phyloP scores from a whole-genome alignment of 2,888 invertebrate genomes.

The Alentia gelatinosa region DNA sequence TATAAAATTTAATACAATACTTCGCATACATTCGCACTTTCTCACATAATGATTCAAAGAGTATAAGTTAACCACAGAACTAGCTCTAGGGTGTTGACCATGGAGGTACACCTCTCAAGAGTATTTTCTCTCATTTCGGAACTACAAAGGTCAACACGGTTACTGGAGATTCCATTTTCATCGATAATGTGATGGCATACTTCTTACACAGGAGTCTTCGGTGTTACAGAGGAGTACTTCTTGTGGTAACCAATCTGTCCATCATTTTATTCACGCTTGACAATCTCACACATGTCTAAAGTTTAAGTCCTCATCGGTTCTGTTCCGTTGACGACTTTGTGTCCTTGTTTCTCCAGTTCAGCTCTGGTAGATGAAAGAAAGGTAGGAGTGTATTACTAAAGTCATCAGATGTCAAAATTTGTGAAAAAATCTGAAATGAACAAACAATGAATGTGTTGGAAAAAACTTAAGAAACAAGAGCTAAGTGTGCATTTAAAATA shows the following conservation, averaged over 20 bases:
- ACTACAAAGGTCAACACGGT: background rate
- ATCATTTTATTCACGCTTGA: no score
- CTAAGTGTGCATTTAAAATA: background rate
- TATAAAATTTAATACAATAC: no score
- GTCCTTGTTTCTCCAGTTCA: constrained; percentile 48
- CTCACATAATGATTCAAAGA: no score
- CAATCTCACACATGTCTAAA: background rate
- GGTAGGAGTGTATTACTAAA: background rate
- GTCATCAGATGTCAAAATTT: background rate
- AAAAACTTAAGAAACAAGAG: background rate
- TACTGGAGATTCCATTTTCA: background rate
- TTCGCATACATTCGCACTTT: no score
- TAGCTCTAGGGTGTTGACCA: no score
- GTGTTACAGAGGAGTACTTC: background rate
- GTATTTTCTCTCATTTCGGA: no score
- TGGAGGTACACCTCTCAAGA: no score
- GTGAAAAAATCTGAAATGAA: background rate
- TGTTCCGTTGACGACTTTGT: constrained; percentile 36
- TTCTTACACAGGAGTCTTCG: background rate
- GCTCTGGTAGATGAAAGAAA: constrained; percentile 34
- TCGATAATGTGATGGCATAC: background rate
- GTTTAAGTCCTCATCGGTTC: constrained; percentile 30
- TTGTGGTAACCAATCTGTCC: background rate
- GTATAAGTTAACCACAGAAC: no score
- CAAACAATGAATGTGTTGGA: background rate